phyloP scores from a whole-genome alignment of 2,113 vertebrate genomes.

The Pseudonaja textilis region DNA sequence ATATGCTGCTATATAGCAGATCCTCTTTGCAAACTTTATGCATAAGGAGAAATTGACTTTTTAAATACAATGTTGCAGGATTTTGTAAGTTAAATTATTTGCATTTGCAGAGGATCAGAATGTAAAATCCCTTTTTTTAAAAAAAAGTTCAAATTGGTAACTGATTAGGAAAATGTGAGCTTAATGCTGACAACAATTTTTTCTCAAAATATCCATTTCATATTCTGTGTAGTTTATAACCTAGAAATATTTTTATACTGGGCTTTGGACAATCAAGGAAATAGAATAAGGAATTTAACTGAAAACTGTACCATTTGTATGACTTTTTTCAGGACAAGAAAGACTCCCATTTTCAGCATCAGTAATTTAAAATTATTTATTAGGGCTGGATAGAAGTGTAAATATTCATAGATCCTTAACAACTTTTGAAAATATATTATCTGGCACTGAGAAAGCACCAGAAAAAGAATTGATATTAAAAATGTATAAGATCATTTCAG shows the following conservation, averaged over 20 bases:
- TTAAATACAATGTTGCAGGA: background rate
- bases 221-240: too few relatives aligned
- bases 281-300: background rate
- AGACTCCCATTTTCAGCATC: background rate
- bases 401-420: conserved; percentile 1
- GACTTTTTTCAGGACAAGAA: too few relatives aligned
- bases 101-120: background rate
- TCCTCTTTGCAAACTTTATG: background rate
- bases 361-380: background rate
- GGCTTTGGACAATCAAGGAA: background rate
- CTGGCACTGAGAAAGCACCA: background rate
- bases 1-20: background rate
- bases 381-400: background rate
- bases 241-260: background rate
- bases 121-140: background rate
- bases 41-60: background rate
- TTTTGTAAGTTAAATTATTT: background rate
- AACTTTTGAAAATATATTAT: conserved; percentile 2
- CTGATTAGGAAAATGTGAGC: background rate
- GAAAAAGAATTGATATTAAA: background rate
- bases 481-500: conserved; percentile 1
- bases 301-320: background rate
- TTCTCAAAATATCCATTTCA: background rate
- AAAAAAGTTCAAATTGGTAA: background rate
- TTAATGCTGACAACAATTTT: background rate